These are phyloP conservation scores for Lepidothrix coronata DNA, from an alignment of 2,113 vertebrate genomes.

Conservation along the genomic window DNA sequence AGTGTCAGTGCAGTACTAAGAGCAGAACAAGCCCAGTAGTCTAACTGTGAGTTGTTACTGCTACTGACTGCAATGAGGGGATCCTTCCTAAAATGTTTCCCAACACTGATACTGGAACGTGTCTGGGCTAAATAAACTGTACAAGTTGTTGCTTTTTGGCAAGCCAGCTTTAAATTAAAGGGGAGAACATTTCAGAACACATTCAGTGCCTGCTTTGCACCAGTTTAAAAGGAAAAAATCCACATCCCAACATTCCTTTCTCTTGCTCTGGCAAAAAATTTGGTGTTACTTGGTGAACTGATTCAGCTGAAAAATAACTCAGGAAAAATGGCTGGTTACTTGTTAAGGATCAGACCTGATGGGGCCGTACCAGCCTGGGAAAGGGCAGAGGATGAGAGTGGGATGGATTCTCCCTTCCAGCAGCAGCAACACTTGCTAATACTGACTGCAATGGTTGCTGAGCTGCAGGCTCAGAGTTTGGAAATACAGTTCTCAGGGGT, in stretches of 20 bases:
- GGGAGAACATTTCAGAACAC: background rate
- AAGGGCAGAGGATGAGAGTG: background rate
- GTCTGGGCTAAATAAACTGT: background rate
- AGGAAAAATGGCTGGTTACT: background rate
- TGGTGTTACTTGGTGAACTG: background rate
- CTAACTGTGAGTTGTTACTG: background rate
- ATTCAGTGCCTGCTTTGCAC: background rate
- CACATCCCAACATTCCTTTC: background rate
- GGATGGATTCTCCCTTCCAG: background rate
- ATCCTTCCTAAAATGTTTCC: background rate
- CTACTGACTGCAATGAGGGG: background rate
- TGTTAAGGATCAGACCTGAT: background rate
- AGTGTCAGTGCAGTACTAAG: background rate
- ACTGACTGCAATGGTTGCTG: background rate
- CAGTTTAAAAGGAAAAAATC: background rate
- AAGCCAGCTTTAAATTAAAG: background rate
- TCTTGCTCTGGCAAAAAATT: background rate
- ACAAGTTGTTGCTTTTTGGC: background rate
- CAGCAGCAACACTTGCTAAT: background rate
- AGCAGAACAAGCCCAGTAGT: background rate
- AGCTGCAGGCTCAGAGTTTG: background rate
- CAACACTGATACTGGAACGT: background rate
- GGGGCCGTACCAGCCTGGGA: background rate
- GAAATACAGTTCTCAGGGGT: background rate
- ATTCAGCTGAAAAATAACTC: background rate